Evolutionary conservation across 2,797 vertebrate genomes (phyloP).

Genomic region (Premnoplex brunnescens): DNA sequence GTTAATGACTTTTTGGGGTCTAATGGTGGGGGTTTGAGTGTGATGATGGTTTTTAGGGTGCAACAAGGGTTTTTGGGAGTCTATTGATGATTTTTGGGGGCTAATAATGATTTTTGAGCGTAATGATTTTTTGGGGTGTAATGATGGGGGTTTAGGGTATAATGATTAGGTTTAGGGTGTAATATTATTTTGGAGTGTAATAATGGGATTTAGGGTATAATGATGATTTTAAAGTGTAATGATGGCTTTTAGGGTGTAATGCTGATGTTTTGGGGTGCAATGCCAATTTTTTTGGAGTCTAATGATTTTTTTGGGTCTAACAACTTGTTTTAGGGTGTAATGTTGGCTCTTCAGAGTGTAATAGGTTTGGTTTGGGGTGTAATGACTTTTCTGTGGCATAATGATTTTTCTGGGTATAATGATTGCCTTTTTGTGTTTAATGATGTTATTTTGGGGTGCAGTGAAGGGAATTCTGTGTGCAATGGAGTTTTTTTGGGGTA

Average conservation of each 20-base stretch:
- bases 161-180: accelerated
- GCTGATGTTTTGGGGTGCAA: not conserved
- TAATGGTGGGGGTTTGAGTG: too few relatives aligned
- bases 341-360: not conserved
- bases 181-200: not conserved
- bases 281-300: not conserved
- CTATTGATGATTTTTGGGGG: not conserved
- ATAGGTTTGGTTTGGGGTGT: too few relatives aligned
- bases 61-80: too few relatives aligned
- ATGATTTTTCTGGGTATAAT: too few relatives aligned
- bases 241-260: accelerated
- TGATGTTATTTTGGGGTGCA: not conserved
- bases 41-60: not conserved
- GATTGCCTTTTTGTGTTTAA: not conserved
- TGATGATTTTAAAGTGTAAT: too few relatives aligned
- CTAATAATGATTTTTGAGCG: not conserved
- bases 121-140: not conserved
- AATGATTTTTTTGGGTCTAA: not conserved
- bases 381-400: not conserved
- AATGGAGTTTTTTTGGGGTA: not conserved
- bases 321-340: not conserved
- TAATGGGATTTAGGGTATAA: not conserved
- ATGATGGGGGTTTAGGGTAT: accelerated
- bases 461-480: not conserved
- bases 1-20: not conserved